Conservation (phyloP, 2,113 vertebrate genomes). For the Micronisus gabar region DNA sequence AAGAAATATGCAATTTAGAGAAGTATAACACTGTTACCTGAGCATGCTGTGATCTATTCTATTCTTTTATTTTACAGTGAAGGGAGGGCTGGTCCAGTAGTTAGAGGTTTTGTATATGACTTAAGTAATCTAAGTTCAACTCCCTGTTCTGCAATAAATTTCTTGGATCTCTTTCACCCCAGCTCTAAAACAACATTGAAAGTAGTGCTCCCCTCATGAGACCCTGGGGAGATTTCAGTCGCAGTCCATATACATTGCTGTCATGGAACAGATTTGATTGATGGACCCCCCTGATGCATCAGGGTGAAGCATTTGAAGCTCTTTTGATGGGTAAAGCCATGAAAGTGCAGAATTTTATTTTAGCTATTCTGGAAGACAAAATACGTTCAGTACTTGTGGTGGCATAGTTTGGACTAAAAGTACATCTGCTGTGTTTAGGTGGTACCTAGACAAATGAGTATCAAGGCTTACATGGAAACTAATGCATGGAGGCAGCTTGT, state of each 20-base stretch:
- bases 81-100: neutral
- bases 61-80: neutral
- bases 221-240: neutral
- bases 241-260: neutral
- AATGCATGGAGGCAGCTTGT: neutral
- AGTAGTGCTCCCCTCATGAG: neutral
- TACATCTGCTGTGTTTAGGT: neutral
- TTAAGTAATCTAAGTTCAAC: neutral
- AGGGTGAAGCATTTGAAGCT: neutral
- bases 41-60: neutral
- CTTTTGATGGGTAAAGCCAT: neutral
- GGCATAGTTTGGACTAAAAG: neutral
- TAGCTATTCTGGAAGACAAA: neutral
- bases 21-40: neutral
- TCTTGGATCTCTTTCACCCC: neutral
- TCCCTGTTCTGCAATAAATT: neutral
- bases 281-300: neutral
- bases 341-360: neutral
- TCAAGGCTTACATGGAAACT: neutral
- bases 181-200: neutral
- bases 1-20: neutral
- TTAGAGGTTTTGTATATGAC: neutral
- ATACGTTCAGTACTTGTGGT: neutral
- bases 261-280: neutral
- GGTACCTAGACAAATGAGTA: neutral